Evolutionary conservation across 2,113 vertebrate species (phyloP).

Genomic region (Mastomys natalensis): DNA sequence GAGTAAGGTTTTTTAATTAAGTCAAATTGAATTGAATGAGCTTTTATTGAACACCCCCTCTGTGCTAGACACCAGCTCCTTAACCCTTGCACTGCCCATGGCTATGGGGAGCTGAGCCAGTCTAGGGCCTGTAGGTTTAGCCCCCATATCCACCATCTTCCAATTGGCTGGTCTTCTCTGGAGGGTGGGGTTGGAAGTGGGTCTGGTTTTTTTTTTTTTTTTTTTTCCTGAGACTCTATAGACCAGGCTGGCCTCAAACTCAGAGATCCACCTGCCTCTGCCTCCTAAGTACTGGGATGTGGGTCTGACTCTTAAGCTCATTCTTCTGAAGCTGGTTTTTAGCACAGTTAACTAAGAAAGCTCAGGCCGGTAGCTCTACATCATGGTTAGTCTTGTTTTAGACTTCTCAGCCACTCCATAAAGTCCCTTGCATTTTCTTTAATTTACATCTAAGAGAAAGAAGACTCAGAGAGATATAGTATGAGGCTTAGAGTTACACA

Average conservation of each 20-base stretch:
- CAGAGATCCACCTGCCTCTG: background rate
- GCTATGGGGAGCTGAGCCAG: accelerated
- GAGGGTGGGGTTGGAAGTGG: background rate
- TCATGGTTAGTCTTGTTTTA: background rate
- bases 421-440: background rate
- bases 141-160: accelerated
- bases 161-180: accelerated
- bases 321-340: background rate
- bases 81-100: constrained; percentile 18
- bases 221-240: background rate
- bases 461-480: background rate
- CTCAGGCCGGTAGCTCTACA: background rate
- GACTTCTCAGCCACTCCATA: background rate
- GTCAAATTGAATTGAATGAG: constrained; percentile 76
- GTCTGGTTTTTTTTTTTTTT: background rate
- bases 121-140: accelerated
- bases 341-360: background rate
- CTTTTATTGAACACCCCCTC: constrained; percentile 66
- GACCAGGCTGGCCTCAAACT: background rate
- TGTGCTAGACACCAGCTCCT: constrained; percentile 34
- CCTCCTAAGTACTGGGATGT: background rate
- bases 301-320: background rate
- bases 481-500: background rate
- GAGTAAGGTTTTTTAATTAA: constrained; percentile 79
- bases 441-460: background rate